Evolutionary conservation across 1,140 invertebrate species (phyloP).

Genomic region (Parapsyche elsis): DNA sequence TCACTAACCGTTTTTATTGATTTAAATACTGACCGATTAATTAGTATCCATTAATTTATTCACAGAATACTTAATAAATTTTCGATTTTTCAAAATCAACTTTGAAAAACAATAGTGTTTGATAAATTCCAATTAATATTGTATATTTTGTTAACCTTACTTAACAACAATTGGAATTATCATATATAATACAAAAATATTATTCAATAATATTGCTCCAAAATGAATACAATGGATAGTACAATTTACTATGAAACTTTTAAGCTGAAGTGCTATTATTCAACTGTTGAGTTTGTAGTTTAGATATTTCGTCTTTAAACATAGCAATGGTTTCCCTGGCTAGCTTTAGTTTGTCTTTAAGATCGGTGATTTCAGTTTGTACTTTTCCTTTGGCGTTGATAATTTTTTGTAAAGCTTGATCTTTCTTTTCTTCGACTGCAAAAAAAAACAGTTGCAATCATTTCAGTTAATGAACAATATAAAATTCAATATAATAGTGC

Average conservation of each 20-base stretch:
- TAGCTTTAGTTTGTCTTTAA: constrained; percentile 89
- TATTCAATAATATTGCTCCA: too few relatives aligned
- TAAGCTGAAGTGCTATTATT: constrained; percentile 28
- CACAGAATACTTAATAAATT: background rate
- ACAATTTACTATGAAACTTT: too few relatives aligned
- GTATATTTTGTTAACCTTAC: too few relatives aligned
- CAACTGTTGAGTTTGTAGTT: constrained; percentile 68
- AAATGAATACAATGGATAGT: too few relatives aligned
- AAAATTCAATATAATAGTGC: constrained; percentile 58
- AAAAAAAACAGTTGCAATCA: constrained; percentile 56
- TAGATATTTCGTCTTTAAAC: constrained; percentile 88
- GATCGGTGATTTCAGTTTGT: constrained; percentile 82
- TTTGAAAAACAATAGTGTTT: too few relatives aligned
- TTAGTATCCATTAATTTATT: too few relatives aligned
- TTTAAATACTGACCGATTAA: too few relatives aligned
- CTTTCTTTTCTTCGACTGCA: constrained; percentile 93
- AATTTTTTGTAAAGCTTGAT: constrained; percentile 82
- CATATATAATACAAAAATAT: too few relatives aligned
- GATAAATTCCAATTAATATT: too few relatives aligned
- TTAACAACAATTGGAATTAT: too few relatives aligned
- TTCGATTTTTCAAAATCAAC: too few relatives aligned
- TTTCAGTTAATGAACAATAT: constrained; percentile 21
- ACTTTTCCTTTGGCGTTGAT: constrained; percentile 86
- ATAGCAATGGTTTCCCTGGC: constrained; percentile 91
- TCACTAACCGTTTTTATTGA: too few relatives aligned